Evolutionary conservation across 2,113 vertebrate genomes (phyloP).

Genomic region (Chloropsis hardwickii): DNA sequence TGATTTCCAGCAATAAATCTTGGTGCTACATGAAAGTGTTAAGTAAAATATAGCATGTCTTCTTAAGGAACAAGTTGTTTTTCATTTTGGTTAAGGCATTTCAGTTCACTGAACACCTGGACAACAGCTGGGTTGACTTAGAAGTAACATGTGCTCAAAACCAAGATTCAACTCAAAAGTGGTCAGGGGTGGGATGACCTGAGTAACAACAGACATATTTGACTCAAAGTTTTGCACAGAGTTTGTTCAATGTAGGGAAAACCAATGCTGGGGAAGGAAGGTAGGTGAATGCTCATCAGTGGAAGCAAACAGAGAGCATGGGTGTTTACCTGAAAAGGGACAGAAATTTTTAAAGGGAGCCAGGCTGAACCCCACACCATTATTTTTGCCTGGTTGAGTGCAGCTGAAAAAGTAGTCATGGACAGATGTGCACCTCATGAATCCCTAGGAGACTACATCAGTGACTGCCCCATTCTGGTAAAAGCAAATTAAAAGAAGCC

Average conservation of each 20-base stretch:
- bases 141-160: not conserved
- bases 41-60: not conserved
- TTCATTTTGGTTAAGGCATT: not conserved
- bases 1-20: not conserved
- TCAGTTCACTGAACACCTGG: not conserved
- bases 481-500: not conserved
- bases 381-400: not conserved
- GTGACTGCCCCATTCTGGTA: not conserved
- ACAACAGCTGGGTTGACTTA: not conserved
- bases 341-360: not conserved
- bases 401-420: not conserved
- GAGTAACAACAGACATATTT: not conserved
- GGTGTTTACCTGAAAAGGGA: not conserved
- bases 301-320: not conserved
- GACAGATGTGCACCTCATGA: not conserved
- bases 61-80: not conserved
- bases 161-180: not conserved
- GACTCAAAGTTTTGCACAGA: not conserved
- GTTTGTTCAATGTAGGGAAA: not conserved
- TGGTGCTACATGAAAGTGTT: not conserved
- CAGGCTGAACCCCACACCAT: not conserved
- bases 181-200: not conserved
- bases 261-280: not conserved
- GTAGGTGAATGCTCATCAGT: not conserved
- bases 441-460: not conserved